Base-by-base conservation (phyloP, 2,113 vertebrate genomes). In the Salminus brasiliensis region DNA sequence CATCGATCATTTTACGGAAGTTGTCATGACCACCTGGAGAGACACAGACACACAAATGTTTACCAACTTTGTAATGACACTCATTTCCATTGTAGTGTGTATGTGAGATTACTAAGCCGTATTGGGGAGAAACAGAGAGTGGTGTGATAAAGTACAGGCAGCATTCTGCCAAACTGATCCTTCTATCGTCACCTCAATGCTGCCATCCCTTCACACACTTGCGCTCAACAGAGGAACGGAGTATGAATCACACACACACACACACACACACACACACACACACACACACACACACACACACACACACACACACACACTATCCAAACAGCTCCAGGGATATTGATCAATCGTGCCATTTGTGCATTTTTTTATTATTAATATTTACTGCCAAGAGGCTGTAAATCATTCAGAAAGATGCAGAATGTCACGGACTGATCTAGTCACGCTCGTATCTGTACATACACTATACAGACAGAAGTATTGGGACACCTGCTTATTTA, bases 1-100 rank as follows among this genome's bases (percentile, higher is more conserved):
- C 95, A 55, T 96, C 94, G 49, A 97, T 97, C 94, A 97, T 95
- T 89, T 97, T 97, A 57, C 94, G 92, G 85, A 97, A 96, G 89
- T 97, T 95, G 80, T 96, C 95, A 4, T 97, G 95, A 53, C 95
- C 96, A 83, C 95, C 95, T 96, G 88, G 39, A 85, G 77, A 91
- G 83, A 84, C 79, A 89, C 71, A 82, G 13, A 70, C n/a, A 67
- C 39, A 55, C 70, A 39, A 25, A 30, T 29, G 39, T 32, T 75
- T 72, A 74, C 57, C 32, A 55, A 60, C 49, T 25, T 7, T n/a
- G 36, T 66, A 71, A 76, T 57, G 45, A 70, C 5, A 53, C 34
- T 32, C 27, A 80, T 77, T 72, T 74, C 65, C 25, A 78, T 34
- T 15, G 60, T n/a, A 32, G 53, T 80, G 53, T 67, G 18, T 21